A percentile compares a stretch with the other conserved stretches of the same genome.
Evolutionary conservation across 2,797 vertebrate genomes (phyloP).

Genomic region (Etheostoma perlongum): DNA sequence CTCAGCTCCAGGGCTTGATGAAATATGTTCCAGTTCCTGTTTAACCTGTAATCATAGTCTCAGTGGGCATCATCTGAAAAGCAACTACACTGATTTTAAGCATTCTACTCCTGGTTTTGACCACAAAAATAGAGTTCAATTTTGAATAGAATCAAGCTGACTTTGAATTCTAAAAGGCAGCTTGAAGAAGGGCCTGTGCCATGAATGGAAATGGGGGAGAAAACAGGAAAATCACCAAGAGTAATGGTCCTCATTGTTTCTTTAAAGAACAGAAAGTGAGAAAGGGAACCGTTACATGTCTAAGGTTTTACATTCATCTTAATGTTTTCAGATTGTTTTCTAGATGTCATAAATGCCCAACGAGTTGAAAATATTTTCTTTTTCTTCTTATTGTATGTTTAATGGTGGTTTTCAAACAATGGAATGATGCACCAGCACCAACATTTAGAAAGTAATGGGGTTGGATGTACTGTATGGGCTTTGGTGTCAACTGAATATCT

Average conservation of each 20-base stretch:
- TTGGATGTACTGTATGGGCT: neutral
- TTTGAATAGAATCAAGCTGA: constrained; percentile 41
- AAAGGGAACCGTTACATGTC: too few relatives aligned
- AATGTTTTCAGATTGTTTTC: neutral
- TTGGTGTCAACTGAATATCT: neutral
- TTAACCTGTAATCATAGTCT: constrained; percentile 47
- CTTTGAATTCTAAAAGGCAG: constrained; percentile 41
- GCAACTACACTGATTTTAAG: constrained; percentile 16
- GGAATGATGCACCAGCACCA: neutral
- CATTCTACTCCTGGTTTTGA: neutral
- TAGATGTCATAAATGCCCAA: constrained; percentile 1
- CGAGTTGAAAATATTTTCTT: neutral
- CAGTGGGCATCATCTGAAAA: constrained; percentile 28
- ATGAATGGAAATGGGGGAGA: constrained; percentile 38
- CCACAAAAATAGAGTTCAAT: constrained; percentile 24
- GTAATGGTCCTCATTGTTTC: constrained; percentile 36
- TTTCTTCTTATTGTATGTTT: neutral
- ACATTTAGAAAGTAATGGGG: neutral
- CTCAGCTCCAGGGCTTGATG: constrained; percentile 40
- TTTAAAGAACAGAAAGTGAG: constrained; percentile 6
- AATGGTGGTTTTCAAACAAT: neutral
- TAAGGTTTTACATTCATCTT: neutral
- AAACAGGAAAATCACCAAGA: constrained; percentile 41
- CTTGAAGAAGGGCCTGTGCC: constrained; percentile 32
- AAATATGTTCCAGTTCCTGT: constrained; percentile 55